These are phyloP conservation scores for Uropetala carovei DNA, from an alignment of 2,888 invertebrate species.

Conservation along the genomic window DNA sequence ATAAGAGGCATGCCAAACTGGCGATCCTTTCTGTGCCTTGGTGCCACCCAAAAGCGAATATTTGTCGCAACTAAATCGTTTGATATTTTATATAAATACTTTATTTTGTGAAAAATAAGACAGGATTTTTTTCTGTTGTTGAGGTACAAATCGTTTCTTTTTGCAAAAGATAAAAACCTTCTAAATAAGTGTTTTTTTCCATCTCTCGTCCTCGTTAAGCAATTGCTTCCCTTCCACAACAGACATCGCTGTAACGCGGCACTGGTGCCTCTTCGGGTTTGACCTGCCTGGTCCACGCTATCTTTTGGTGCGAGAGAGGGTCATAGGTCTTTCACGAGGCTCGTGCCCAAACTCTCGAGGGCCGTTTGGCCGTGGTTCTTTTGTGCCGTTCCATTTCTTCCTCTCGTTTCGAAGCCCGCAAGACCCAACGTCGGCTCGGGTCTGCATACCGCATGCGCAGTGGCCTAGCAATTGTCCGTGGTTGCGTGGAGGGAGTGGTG, in stretches of 20 bases:
- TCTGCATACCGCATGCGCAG: slow-evolving; percentile 30
- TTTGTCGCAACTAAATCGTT: no score
- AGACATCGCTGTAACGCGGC: no score
- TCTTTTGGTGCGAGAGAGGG: neutral
- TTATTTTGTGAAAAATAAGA: neutral
- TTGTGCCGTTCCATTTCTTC: neutral
- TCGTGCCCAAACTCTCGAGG: neutral
- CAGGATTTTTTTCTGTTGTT: neutral
- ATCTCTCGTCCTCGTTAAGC: no score
- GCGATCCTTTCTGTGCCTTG: no score
- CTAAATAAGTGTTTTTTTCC: no score
- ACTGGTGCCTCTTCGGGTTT: neutral
- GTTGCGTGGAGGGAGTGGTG: no score
- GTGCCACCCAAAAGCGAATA: no score
- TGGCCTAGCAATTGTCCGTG: slow-evolving; percentile 28
- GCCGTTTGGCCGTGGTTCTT: neutral
- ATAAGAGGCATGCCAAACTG: no score
- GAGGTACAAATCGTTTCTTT: neutral
- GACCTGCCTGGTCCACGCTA: neutral
- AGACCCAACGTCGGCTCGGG: neutral
- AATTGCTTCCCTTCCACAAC: no score
- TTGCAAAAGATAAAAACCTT: no score
- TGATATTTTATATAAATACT: no score
- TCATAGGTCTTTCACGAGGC: neutral
- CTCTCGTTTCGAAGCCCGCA: neutral